Base-by-base conservation (phyloP, 2,888 invertebrate species). In the Trissolcus japonicus region DNA sequence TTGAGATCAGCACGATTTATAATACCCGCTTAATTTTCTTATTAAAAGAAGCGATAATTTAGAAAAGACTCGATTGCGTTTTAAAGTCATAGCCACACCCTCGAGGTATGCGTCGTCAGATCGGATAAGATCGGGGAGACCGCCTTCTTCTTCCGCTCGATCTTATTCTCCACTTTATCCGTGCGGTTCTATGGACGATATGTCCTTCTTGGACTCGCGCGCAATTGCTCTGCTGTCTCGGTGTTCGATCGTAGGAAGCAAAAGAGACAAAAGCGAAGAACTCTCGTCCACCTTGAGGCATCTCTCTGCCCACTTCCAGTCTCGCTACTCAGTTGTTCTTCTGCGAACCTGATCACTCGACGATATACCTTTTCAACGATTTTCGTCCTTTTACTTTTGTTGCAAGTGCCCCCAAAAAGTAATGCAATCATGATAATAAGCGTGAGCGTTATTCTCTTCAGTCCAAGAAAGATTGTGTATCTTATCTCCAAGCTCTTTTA, bases 81-180 rank as follows among this genome's bases (percentile, higher is more conserved):
- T 62, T 48, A 51, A 59, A 68, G 25, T 56, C 17, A 16, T 53
- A 61, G 76, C 82, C 81, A 81, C 81, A 79, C 82, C 81, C 82
- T 78, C 55, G 61, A 63, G 63, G 66, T 55, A 67, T 65, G 63
- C 69, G 56, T 79, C 66, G 80, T 62, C 69, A 73, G 80, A 80
- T 78, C 79, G 80, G 79, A 80, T 81, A 81, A 80, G 77, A 81
- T 79, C 76, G 73, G 55, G 60, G 60, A 61, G 62, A 61, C 75
- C 76, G 75, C 80, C 80, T 80, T 71, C 74, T 79, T 78, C 68
- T 82, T 80, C 79, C 81, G 79, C 78, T 60, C 75, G 74, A 71
- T 81, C 80, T 75, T 81, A 79, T 80, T 80, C 75, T 73, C 76
- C 62, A 79, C 78, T 79, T 79, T 78, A 77, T 80, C 77, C 78